A percentile compares a stretch with the other conserved stretches of the same genome.
phyloP scores from a whole-genome alignment of 2,888 invertebrate genomes.

The Athripsodes cinereus region DNA sequence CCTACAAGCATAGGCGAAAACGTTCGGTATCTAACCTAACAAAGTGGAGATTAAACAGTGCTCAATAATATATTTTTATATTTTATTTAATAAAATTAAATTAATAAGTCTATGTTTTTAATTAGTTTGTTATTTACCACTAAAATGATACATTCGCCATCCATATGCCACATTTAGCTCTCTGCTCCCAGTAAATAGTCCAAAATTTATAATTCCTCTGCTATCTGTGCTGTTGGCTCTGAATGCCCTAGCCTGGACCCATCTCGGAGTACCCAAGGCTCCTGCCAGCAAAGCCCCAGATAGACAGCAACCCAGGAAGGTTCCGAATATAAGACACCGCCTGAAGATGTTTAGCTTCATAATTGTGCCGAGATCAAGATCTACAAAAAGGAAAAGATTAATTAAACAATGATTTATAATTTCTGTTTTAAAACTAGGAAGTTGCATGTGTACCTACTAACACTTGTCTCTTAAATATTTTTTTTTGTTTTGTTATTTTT shows the following conservation, averaged over 20 bases:
- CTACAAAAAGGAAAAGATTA: too few relatives aligned
- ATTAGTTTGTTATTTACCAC: slow-evolving; percentile 64
- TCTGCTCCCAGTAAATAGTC: slow-evolving; percentile 81
- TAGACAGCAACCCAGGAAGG: slow-evolving; percentile 72
- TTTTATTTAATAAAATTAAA: too few relatives aligned
- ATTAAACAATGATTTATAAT: too few relatives aligned
- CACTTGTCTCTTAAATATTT: too few relatives aligned
- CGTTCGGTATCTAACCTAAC: too few relatives aligned
- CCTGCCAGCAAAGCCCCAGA: slow-evolving; percentile 73
- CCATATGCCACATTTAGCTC: slow-evolving; percentile 78
- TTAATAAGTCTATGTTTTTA: too few relatives aligned
- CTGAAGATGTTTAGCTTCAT: slow-evolving; percentile 65
- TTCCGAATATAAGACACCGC: slow-evolving; percentile 73
- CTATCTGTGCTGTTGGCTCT: slow-evolving; percentile 60
- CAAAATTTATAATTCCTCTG: slow-evolving; percentile 72
- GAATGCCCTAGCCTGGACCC: slow-evolving; percentile 71
- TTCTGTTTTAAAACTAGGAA: too few relatives aligned
- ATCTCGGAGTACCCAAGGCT: slow-evolving; percentile 77
- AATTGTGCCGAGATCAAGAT: neutral
- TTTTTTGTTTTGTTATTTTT: too few relatives aligned
- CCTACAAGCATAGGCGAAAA: too few relatives aligned
- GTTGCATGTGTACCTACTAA: too few relatives aligned
- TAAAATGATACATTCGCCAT: slow-evolving; percentile 66
- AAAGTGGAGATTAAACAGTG: too few relatives aligned
- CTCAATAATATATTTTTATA: too few relatives aligned